phyloP scores from a whole-genome alignment of 2,797 vertebrate species.

The Decapterus maruadsi region DNA sequence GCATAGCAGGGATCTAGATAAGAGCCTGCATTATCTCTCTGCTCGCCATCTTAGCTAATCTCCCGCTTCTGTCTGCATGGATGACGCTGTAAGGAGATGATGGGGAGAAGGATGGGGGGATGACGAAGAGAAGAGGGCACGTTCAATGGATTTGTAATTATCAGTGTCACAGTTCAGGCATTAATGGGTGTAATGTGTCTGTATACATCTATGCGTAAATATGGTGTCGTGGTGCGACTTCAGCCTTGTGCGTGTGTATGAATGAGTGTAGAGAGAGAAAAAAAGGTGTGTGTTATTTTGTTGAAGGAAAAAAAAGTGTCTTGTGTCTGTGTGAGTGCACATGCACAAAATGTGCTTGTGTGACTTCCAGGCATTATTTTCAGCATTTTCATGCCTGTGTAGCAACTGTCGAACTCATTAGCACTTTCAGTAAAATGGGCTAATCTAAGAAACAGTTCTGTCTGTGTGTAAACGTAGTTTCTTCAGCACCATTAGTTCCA shows the following conservation, averaged over 20 bases:
- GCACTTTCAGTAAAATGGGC: constrained; percentile 44
- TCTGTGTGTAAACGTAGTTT: constrained; percentile 37
- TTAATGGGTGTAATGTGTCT: not conserved
- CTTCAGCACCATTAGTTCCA: constrained; percentile 41
- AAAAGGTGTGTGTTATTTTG: not conserved
- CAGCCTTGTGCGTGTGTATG: not conserved
- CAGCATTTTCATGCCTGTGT: constrained; percentile 24
- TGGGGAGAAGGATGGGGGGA: not conserved
- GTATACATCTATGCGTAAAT: not conserved
- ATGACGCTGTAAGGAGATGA: constrained; percentile 35
- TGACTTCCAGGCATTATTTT: constrained; percentile 51
- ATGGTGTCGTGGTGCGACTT: not conserved
- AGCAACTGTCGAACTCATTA: constrained; percentile 53
- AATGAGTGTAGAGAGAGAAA: not conserved
- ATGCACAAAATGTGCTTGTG: constrained; percentile 7
- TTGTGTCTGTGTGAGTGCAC: not conserved
- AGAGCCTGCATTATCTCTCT: constrained; percentile 38
- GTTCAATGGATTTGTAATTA: not conserved
- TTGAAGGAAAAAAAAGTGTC: not conserved
- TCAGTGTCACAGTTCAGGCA: constrained; percentile 1
- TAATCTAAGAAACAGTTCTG: constrained; percentile 43
- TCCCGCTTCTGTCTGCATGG: constrained; percentile 51
- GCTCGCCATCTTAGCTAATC: constrained; percentile 47
- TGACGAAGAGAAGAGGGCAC: not conserved
- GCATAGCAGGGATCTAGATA: constrained; percentile 47